phyloP scores from a whole-genome alignment of 2,797 vertebrate species.

The Schizopygopsis malacanthus region DNA sequence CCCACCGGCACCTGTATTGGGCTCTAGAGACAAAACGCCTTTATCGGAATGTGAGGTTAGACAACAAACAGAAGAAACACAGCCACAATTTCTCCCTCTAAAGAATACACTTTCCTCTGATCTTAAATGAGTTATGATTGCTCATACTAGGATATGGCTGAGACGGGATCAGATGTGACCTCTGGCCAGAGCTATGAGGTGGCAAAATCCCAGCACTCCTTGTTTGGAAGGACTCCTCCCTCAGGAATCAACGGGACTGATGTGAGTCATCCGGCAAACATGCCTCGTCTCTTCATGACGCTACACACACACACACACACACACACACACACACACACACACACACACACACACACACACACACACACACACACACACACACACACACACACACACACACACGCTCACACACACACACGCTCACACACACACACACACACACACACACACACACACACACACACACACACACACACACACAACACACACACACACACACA shows the following conservation, averaged over 20 bases:
- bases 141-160: neutral
- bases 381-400: too few relatives aligned
- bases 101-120: neutral
- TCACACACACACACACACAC: too few relatives aligned
- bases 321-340: slow-evolving; percentile 5
- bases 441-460: too few relatives aligned
- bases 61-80: neutral
- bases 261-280: slow-evolving; percentile 73
- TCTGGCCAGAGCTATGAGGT: slow-evolving; percentile 21
- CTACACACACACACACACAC: slow-evolving; percentile 29
- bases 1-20: slow-evolving; percentile 47
- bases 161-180: neutral
- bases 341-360: too few relatives aligned
- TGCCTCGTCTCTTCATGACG: slow-evolving; percentile 50
- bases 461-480: too few relatives aligned
- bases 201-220: slow-evolving; percentile 31
- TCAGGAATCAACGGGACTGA: slow-evolving; percentile 47
- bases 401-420: too few relatives aligned
- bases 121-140: neutral
- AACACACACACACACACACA: too few relatives aligned
- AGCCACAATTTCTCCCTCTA: neutral
- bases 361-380: too few relatives aligned
- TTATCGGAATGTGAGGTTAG: neutral
- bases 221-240: slow-evolving; percentile 47
- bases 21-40: slow-evolving; percentile 6